These are phyloP conservation scores for Heloderma charlesbogerti DNA, from an alignment of 2,113 vertebrate species.

Conservation along the genomic window DNA sequence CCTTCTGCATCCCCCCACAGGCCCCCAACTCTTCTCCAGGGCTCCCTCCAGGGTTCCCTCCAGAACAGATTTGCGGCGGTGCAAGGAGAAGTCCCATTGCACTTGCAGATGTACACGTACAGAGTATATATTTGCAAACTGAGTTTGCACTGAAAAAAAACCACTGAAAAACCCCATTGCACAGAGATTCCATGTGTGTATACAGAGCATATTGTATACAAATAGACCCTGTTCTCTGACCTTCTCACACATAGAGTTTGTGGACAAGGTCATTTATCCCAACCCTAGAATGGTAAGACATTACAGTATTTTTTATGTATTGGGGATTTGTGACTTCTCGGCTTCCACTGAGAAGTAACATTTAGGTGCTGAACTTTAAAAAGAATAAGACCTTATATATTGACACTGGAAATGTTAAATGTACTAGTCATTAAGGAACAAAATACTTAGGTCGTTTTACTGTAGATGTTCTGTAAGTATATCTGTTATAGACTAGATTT, in stretches of 20 bases:
- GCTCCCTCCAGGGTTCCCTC: background rate
- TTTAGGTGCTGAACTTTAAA: background rate
- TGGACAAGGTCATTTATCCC: background rate
- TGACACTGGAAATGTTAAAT: background rate
- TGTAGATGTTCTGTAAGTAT: too few species aligned
- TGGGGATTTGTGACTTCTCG: accelerated
- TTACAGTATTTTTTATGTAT: background rate
- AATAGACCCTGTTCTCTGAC: background rate
- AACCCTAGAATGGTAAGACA: background rate
- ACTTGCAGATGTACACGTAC: too few species aligned
- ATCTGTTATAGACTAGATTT: too few species aligned
- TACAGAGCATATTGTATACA: background rate
- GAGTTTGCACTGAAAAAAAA: too few species aligned
- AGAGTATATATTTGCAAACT: background rate
- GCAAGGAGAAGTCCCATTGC: background rate
- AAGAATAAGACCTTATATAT: background rate
- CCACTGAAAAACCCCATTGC: background rate
- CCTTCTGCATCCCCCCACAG: too few species aligned
- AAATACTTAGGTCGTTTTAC: too few species aligned
- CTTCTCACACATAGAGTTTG: background rate
- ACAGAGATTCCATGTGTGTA: background rate
- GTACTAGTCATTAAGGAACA: background rate
- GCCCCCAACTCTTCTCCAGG: background rate
- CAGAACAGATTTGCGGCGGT: background rate
- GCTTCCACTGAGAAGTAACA: background rate